Percentiles rank a stretch among this genome's conserved stretches.
These are phyloP conservation scores for Barypeithes pellucidus DNA, from an alignment of 2,888 invertebrate species.

Conservation along the genomic window DNA sequence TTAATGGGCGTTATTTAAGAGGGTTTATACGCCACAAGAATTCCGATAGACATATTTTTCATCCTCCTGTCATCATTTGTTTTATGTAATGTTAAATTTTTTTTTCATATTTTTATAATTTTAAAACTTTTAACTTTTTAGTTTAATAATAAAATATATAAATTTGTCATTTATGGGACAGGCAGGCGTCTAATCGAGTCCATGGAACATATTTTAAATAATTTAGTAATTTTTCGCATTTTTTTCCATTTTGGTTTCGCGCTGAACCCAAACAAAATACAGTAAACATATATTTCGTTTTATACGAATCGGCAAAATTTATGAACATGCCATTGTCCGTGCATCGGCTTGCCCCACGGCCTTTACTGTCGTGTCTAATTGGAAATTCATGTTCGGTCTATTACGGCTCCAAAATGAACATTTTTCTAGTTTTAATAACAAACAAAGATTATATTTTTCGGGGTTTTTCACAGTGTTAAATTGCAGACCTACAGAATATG, in stretches of 20 bases:
- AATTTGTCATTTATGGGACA: too few species aligned
- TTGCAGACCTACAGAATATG: too few species aligned
- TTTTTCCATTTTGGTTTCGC: neutral
- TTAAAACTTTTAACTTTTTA: too few species aligned
- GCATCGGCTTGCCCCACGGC: slow-evolving; percentile 14
- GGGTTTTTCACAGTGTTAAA: neutral
- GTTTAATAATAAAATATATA: too few species aligned
- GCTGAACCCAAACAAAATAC: slow-evolving; percentile 23
- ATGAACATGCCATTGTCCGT: slow-evolving; percentile 26
- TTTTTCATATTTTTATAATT: too few species aligned
- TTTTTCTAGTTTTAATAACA: slow-evolving; percentile 17
- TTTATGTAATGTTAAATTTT: too few species aligned
- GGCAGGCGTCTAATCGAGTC: too few species aligned
- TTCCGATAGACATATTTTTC: too few species aligned
- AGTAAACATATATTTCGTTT: slow-evolving; percentile 34
- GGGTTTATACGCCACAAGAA: too few species aligned
- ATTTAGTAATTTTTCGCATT: neutral
- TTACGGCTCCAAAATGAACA: slow-evolving; percentile 15
- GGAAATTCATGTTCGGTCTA: slow-evolving; percentile 35
- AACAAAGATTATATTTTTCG: slow-evolving; percentile 22
- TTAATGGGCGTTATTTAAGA: neutral
- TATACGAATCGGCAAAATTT: slow-evolving; percentile 28
- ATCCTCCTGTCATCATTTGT: too few species aligned
- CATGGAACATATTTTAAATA: neutral
- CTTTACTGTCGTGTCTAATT: slow-evolving; percentile 18